phyloP scores from a whole-genome alignment of 2,113 vertebrate genomes.

The Myrmecobius fasciatus region DNA sequence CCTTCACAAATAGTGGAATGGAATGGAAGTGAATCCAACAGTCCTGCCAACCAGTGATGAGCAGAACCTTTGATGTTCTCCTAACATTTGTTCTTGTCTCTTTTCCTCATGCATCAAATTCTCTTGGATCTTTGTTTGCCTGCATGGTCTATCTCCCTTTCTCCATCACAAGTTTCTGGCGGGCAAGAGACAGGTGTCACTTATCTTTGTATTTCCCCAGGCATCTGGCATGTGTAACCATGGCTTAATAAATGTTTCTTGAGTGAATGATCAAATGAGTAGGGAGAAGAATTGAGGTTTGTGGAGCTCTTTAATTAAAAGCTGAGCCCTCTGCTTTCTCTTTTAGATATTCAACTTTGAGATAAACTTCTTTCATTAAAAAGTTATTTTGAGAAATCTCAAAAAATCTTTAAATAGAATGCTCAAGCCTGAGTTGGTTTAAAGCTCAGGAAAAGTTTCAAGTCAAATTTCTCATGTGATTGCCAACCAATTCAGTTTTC shows the following conservation, averaged over 20 bases:
- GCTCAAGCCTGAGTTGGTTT: slow-evolving; percentile 70
- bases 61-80: background rate
- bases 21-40: background rate
- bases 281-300: slow-evolving; percentile 33
- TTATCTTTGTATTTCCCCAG: background rate
- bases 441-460: slow-evolving; percentile 67
- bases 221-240: background rate
- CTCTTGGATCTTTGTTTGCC: background rate
- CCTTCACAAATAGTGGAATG: background rate
- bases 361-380: slow-evolving; percentile 83
- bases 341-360: slow-evolving; percentile 66
- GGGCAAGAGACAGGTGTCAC: background rate
- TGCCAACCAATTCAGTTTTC: slow-evolving; percentile 77
- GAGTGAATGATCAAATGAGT: slow-evolving; percentile 46
- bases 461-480: slow-evolving; percentile 79
- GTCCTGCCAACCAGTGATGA: background rate
- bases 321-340: slow-evolving; percentile 60
- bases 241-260: slow-evolving; percentile 6
- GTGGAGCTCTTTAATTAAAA: slow-evolving; percentile 70
- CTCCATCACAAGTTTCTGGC: background rate
- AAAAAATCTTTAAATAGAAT: slow-evolving; percentile 81
- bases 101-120: background rate
- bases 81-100: background rate
- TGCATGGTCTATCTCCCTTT: background rate
- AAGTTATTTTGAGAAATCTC: slow-evolving; percentile 80